phyloP scores from a whole-genome alignment of 2,113 vertebrate genomes.

The Herpetotheres cachinnans region DNA sequence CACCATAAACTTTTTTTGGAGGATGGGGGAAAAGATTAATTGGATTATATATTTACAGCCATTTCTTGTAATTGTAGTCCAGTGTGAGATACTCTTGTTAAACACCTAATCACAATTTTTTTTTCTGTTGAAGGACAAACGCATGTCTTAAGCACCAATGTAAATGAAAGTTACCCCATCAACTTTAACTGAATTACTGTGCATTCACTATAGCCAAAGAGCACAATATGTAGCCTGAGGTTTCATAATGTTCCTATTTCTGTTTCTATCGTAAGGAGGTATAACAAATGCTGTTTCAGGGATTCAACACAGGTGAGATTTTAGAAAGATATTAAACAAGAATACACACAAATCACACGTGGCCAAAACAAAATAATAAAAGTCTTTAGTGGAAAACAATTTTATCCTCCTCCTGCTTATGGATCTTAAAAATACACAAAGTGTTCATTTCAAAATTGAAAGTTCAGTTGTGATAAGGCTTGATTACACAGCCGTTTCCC shows the following conservation, averaged over 20 bases:
- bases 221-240: not conserved
- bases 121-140: not conserved
- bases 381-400: slow-evolving; percentile 75
- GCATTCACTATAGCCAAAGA: not conserved
- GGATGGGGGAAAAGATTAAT: not conserved
- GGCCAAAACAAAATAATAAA: slow-evolving; percentile 72
- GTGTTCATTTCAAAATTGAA: slow-evolving; percentile 50
- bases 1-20: not conserved
- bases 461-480: slow-evolving; percentile 58
- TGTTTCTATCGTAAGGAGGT: not conserved
- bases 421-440: slow-evolving; percentile 70
- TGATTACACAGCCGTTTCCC: slow-evolving; percentile 59
- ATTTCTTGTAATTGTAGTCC: not conserved
- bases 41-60: not conserved
- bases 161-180: not conserved
- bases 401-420: slow-evolving; percentile 58
- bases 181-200: not conserved
- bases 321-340: slow-evolving; percentile 31
- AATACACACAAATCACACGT: slow-evolving; percentile 69
- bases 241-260: not conserved
- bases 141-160: not conserved
- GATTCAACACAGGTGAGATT: not conserved
- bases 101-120: not conserved
- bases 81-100: not conserved
- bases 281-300: not conserved